These are phyloP conservation scores for Netelia virgata DNA, from an alignment of 2,888 invertebrate genomes.

Conservation along the genomic window DNA sequence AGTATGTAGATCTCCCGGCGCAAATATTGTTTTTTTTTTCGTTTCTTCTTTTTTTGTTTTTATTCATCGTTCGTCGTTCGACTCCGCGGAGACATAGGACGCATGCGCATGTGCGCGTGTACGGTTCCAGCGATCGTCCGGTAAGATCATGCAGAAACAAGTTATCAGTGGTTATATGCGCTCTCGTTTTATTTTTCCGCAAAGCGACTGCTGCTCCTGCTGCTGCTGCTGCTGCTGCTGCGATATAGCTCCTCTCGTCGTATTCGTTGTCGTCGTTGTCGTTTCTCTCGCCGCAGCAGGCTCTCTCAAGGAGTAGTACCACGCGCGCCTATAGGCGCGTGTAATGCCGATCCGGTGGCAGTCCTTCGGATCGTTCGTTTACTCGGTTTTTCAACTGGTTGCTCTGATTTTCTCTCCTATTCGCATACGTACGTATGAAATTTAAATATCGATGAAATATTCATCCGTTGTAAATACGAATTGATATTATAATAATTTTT, in stretches of 20 bases:
- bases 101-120: slow-evolving; percentile 1
- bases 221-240: slow-evolving; percentile 32
- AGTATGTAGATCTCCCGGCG: slow-evolving; percentile 24
- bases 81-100: slow-evolving; percentile 25
- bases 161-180: slow-evolving; percentile 66
- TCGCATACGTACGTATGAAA: neutral
- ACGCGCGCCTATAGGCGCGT: slow-evolving; percentile 42
- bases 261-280: slow-evolving; percentile 40
- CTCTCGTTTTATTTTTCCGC: slow-evolving; percentile 57
- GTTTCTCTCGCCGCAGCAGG: slow-evolving; percentile 43
- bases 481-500: neutral
- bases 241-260: slow-evolving; percentile 51
- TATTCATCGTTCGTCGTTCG: neutral
- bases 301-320: slow-evolving; percentile 17
- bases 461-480: neutral
- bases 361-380: slow-evolving; percentile 65
- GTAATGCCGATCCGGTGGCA: slow-evolving; percentile 62
- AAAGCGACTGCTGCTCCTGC: slow-evolving; percentile 21
- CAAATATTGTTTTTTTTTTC: slow-evolving; percentile 8
- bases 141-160: slow-evolving; percentile 64
- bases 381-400: slow-evolving; percentile 42
- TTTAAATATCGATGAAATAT: neutral
- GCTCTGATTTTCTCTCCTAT: slow-evolving; percentile 33
- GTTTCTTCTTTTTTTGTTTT: neutral
- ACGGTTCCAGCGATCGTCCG: slow-evolving; percentile 47